Evolutionary conservation across 2,888 invertebrate genomes (phyloP), one percentile per base, ranked within the genome.

Genomic region (Xylota sylvarum): DNA sequence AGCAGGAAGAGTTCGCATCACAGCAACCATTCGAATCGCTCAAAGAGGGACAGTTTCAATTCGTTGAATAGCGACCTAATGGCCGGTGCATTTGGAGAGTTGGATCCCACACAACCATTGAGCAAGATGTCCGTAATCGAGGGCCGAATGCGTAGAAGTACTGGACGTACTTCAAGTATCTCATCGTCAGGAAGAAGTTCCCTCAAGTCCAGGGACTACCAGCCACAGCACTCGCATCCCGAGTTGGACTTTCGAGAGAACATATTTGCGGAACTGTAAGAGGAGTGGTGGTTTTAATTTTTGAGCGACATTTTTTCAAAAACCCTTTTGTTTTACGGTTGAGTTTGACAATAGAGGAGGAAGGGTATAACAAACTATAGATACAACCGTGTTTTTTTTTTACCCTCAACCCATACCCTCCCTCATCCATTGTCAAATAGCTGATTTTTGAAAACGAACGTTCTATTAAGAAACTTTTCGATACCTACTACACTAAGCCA

Each of bases 241-340:
- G 92, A 92, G 19, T 82, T 92, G 69, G 92, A 92, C 60, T 92
- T 92, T 40, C 90, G 92, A 90, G 92, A 92, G 89, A 92, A 92
- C 43, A 91, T 92, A n/a, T 91, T 92, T 55, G 92, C 92, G 9
- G 91, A 92, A 86, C 89, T 92, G 85, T 92, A 92, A 91, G 87
- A 79, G 30, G 72, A 32, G 72, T 82, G 80, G 84, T 87, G 84
- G 84, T 84, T 80, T 87, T 77, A 86, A 35, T 78, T 86, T 86
- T 12, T 30, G 50, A 77, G 48, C 35, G 77, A 77, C 50, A 40
- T 52, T 74, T 76, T 58, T 43, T 40, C 2, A 70, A 72, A n/a
- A 50, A 3, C 23, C 23, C 46, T 9, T 55, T 77, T 55, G 32
- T 35, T 78, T 78, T 56, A 64, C 10, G 67, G 50, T 77, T 72